phyloP scores from a whole-genome alignment of 2,888 invertebrate genomes.

The Daptonema setosum region DNA sequence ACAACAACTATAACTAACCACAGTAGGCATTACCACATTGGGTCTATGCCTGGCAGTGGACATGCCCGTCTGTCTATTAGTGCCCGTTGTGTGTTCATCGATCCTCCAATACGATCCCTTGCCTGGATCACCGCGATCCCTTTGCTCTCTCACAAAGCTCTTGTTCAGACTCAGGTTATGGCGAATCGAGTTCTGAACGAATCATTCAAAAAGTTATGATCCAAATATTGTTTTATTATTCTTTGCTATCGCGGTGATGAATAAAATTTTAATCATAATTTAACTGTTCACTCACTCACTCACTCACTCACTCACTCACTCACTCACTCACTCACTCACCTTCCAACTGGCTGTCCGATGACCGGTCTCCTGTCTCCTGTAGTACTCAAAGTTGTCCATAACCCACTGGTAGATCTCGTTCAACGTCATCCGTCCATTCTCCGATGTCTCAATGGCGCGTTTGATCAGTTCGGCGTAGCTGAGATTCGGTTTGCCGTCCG shows the following conservation, averaged over 20 bases:
- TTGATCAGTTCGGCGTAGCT: slow-evolving; percentile 50
- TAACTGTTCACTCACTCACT: no score
- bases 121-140: slow-evolving; percentile 5
- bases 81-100: slow-evolving; percentile 1
- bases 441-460: slow-evolving; percentile 44
- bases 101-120: slow-evolving; percentile 8
- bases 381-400: slow-evolving; percentile 48
- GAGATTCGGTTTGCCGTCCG: slow-evolving; percentile 30
- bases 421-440: slow-evolving; percentile 48
- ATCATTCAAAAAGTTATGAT: not conserved
- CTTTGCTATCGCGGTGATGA: no score
- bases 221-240: no score
- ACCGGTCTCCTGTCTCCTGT: slow-evolving; percentile 43
- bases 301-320: no score
- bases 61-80: no score
- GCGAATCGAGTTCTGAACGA: slow-evolving; percentile 7
- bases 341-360: slow-evolving; percentile 43
- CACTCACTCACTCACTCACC: not conserved
- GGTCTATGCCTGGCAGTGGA: no score
- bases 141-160: not conserved
- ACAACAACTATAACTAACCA: no score
- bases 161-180: slow-evolving; percentile 9
- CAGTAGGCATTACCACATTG: no score
- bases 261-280: no score
- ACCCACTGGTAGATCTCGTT: slow-evolving; percentile 52